Percentiles rank a stretch among this genome's conserved stretches.
phyloP scores from a whole-genome alignment of 2,888 invertebrate species.

The Sarcophaga rosellei region DNA sequence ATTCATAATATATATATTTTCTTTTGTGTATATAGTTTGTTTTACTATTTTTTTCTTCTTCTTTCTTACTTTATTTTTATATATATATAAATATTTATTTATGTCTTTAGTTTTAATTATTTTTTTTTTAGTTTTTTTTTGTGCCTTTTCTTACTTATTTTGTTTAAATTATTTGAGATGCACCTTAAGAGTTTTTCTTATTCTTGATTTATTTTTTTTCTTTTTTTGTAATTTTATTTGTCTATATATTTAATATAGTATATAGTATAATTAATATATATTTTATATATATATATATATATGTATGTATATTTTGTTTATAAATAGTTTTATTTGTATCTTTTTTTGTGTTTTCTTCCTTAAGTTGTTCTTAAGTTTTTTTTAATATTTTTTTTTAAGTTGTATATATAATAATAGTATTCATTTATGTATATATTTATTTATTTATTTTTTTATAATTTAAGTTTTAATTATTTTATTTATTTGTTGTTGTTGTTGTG shows the following conservation, averaged over 20 bases:
- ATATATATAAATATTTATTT: conserved; percentile 66
- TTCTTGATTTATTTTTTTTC: no score
- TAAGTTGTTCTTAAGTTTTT: conserved; percentile 18
- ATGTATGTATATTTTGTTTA: conserved; percentile 56
- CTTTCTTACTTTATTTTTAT: neutral
- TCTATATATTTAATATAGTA: conserved; percentile 71
- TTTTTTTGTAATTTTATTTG: conserved; percentile 68
- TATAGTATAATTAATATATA: conserved; percentile 71
- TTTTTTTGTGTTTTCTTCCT: conserved; percentile 37
- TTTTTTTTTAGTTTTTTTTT: conserved; percentile 68
- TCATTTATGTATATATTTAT: conserved; percentile 43
- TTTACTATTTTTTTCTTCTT: conserved; percentile 43
- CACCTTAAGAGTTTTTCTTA: conserved; percentile 43
- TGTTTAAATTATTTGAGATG: no score
- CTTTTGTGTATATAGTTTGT: conserved; percentile 41
- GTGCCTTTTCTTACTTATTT: conserved; percentile 62
- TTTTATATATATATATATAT: conserved; percentile 55
- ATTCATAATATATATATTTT: conserved; percentile 38
- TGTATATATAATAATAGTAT: conserved; percentile 62
- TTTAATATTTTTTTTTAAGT: conserved; percentile 45
- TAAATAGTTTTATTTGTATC: conserved; percentile 39
- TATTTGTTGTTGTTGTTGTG: conserved; percentile 69
- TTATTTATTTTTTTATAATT: conserved; percentile 61
- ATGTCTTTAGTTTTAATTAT: conserved; percentile 64
- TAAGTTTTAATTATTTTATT: conserved; percentile 68